Evolutionary conservation across 2,888 invertebrate genomes (phyloP).

Genomic region (Dasypogon diadema): DNA sequence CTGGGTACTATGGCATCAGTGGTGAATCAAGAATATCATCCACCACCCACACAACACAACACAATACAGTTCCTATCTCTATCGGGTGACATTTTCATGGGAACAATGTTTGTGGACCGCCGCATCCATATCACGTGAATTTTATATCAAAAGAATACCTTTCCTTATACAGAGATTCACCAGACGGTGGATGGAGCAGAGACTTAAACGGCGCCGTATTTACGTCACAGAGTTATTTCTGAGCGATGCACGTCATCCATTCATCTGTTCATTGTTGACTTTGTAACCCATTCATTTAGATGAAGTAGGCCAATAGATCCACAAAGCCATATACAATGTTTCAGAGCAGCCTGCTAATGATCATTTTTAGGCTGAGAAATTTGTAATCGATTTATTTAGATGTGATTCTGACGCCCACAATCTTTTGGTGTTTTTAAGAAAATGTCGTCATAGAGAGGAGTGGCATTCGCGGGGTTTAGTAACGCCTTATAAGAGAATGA

Average conservation of each 20-base stretch:
- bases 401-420: conserved; percentile 11
- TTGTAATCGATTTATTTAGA: conserved; percentile 30
- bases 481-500: background rate
- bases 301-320: conserved; percentile 31
- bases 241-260: conserved; percentile 39
- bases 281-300: conserved; percentile 39
- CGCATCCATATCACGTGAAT: conserved; percentile 12
- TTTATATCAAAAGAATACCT: background rate
- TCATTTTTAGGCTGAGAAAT: conserved; percentile 18
- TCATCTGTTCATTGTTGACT: conserved; percentile 45
- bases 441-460: conserved; percentile 22
- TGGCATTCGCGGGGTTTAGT: too few relatives aligned
- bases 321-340: background rate
- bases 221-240: conserved; percentile 49
- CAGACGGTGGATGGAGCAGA: background rate
- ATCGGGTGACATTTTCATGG: too few relatives aligned
- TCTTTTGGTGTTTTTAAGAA: background rate
- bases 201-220: conserved; percentile 25
- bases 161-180: conserved; percentile 37
- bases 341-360: conserved; percentile 1
- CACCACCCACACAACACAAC: background rate
- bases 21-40: background rate
- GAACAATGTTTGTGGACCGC: background rate
- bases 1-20: background rate
- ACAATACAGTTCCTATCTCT: background rate